Base-by-base conservation (phyloP, 1,140 invertebrate genomes). In the Epicauta chinensis region DNA sequence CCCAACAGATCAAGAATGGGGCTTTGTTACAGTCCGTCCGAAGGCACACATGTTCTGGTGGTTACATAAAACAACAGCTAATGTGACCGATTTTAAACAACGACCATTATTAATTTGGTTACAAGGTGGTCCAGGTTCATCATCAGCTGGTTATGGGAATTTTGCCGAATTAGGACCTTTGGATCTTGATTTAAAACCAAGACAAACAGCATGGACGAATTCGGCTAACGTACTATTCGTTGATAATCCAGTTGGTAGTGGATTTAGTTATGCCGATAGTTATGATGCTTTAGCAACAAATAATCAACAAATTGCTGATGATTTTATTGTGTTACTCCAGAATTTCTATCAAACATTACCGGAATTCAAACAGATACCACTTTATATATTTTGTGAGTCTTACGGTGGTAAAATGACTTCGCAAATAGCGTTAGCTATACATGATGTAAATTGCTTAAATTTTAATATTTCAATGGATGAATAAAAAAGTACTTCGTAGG, bases 31-130 rank as follows among this genome's bases (percentile, higher is more conserved):
- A 15, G 85, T 91, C 0, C 76, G 87, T 4, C 69, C 77, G 3
- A n/a, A n/a, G n/a, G n/a, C n/a, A n/a, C n/a, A n/a, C n/a, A n/a
- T 89, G 78, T 91, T 91, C 65, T 91, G 86, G 75, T 91, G 87
- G 86, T 65, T 91, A 2, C 88, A 87, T 64, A 84, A 86, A 58
- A 81, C 83, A 2, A 81, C 77, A 0, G 80, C 79, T 2, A 70
- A 72, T 30, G 77, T 75, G 42, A 77, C 77, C 0, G 78, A 84
- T 6, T n/a, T n/a, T n/a, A n/a, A n/a, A n/a, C n/a, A n/a, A n/a
- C 75, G 76, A 53, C 87, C 88, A 0, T 62, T 91, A 14, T 69
- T 89, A 2, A 79, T 91, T 23, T 91, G 88, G 88, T 53, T 70
- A 1, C 66, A 70, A 60, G 66, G 66, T 36, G 84, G 84, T 6